Percentiles rank a stretch among this genome's conserved stretches.
Evolutionary conservation across 1,140 invertebrate genomes (phyloP).

Genomic region (Trigoniulus corallinus): DNA sequence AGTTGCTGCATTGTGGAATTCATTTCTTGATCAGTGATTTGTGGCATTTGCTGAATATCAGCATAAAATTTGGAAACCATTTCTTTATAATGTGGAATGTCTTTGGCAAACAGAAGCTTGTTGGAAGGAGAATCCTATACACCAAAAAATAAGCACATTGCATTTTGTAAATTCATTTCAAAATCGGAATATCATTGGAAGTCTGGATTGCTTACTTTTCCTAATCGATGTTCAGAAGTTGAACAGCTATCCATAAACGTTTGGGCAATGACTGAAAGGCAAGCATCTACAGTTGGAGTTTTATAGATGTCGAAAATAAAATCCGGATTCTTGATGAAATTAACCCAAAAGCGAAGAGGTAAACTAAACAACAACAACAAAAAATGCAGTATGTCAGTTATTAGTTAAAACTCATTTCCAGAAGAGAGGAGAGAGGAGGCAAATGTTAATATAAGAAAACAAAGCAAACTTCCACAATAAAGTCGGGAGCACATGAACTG

Average conservation of each 20-base stretch:
- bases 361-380: constrained; percentile 44
- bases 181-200: neutral
- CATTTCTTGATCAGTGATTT: constrained; percentile 82
- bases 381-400: constrained; percentile 2
- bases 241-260: constrained; percentile 93
- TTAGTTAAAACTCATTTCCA: too few species aligned
- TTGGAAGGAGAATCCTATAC: constrained; percentile 74
- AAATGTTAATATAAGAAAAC: too few species aligned
- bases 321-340: constrained; percentile 92
- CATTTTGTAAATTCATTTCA: neutral
- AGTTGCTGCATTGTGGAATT: constrained; percentile 79
- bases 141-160: neutral
- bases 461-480: too few species aligned
- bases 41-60: constrained; percentile 62
- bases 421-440: too few species aligned
- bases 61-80: constrained; percentile 75
- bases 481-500: too few species aligned
- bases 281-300: constrained; percentile 76
- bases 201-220: constrained; percentile 36
- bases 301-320: constrained; percentile 94
- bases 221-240: constrained; percentile 66
- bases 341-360: constrained; percentile 88
- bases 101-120: constrained; percentile 86
- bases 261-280: constrained; percentile 84
- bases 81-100: constrained; percentile 73